These are phyloP conservation scores for Microcebus jonahi DNA, from an alignment of 2,113 vertebrate species.

Conservation along the genomic window DNA sequence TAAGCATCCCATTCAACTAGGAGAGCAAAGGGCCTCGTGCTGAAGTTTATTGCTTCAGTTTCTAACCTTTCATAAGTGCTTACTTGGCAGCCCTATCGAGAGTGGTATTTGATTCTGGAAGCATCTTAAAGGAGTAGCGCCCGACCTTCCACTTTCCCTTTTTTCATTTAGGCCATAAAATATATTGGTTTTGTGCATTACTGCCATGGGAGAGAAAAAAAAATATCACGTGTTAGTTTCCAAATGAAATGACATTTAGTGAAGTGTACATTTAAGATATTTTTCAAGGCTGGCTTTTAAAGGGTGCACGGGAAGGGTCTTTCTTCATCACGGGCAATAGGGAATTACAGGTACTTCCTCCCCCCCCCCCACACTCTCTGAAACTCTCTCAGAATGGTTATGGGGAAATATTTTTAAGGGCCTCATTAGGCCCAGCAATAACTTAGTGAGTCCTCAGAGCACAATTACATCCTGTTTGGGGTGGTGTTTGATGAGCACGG, in stretches of 20 bases:
- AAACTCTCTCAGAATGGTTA: not conserved
- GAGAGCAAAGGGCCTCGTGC: conserved; percentile 14
- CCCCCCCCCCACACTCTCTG: fast-evolving
- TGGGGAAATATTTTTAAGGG: not conserved
- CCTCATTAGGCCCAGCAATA: not conserved
- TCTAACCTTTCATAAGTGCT: conserved; percentile 73
- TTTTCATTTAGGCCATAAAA: conserved; percentile 65
- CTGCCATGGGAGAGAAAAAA: conserved; percentile 51
- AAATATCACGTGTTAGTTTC: conserved; percentile 57
- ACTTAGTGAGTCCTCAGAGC: not conserved
- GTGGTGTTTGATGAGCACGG: not conserved
- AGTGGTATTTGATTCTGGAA: conserved; percentile 66
- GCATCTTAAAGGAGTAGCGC: conserved; percentile 47
- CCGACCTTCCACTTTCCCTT: not conserved
- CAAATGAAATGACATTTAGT: conserved; percentile 61
- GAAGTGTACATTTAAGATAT: conserved; percentile 37
- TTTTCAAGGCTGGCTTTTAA: conserved; percentile 46
- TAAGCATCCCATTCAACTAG: not conserved
- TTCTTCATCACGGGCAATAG: not conserved
- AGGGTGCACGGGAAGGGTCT: not conserved
- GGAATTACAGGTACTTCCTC: not conserved
- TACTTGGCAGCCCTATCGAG: conserved; percentile 59
- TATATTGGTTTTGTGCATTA: conserved; percentile 56
- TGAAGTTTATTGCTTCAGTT: conserved; percentile 46
- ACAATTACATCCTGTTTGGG: fast-evolving